Evolutionary conservation across 1,140 invertebrate species (phyloP).

Genomic region (Thaumatotibia leucotreta): DNA sequence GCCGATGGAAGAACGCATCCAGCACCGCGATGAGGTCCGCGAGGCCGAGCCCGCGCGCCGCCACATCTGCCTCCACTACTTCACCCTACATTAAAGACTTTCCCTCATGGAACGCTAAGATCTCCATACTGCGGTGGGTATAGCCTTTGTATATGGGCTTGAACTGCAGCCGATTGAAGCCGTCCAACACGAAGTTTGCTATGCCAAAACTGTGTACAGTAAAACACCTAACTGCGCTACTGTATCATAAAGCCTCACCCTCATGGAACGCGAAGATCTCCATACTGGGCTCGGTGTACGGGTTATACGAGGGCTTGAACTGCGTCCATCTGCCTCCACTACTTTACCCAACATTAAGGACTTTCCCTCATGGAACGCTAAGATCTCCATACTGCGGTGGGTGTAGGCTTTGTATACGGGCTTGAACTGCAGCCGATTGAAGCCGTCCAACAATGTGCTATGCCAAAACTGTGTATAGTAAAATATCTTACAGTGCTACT

Average conservation of each 20-base stretch:
- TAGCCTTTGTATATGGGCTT: too few species aligned
- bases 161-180: too few species aligned
- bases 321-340: constrained; percentile 97
- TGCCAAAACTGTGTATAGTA: constrained; percentile 91
- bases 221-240: constrained; percentile 95
- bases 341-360: too few species aligned
- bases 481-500: constrained; percentile 93
- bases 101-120: too few species aligned
- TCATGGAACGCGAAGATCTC: constrained; percentile 99
- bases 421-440: too few species aligned
- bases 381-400: constrained; percentile 99
- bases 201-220: too few species aligned
- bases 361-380: too few species aligned
- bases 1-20: constrained; percentile 95
- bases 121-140: constrained; percentile 99
- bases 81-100: too few species aligned
- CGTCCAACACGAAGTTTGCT: constrained; percentile 93
- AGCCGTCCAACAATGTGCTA: constrained; percentile 87
- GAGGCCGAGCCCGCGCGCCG: constrained; percentile 92
- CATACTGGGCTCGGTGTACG: constrained; percentile 99
- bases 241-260: too few species aligned
- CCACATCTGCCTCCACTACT: constrained; percentile 98
- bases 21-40: constrained; percentile 95
- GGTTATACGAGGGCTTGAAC: constrained; percentile 97
- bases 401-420: too few species aligned